Conservation (phyloP, 2,797 vertebrate genomes). For the Momotus momota region DNA sequence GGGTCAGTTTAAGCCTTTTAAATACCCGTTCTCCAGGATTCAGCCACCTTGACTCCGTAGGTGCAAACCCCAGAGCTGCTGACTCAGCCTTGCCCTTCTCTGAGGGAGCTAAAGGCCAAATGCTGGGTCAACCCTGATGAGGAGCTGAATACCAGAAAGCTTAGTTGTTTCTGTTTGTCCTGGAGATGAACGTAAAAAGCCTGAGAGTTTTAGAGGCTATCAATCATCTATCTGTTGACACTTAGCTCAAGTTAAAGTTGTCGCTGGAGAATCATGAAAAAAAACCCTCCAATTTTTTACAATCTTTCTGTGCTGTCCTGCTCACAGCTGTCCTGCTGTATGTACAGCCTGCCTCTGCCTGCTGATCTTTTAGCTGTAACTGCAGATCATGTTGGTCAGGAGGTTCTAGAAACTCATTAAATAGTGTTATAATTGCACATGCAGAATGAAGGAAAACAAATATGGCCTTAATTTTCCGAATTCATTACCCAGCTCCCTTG, state of each 20-base stretch:
- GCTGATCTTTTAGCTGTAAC: neutral
- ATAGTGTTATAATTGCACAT: constrained; percentile 9
- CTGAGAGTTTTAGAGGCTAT: neutral
- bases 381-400: neutral
- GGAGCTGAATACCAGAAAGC: neutral
- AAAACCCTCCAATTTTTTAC: fast-evolving
- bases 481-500: constrained; percentile 33
- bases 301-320: neutral
- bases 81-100: neutral
- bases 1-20: neutral
- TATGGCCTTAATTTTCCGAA: constrained; percentile 30
- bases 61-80: neutral
- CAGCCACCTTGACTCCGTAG: neutral
- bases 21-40: neutral
- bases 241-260: neutral
- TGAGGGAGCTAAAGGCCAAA: neutral
- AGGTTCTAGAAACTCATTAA: constrained; percentile 39
- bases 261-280: neutral
- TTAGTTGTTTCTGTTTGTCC: neutral
- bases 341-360: neutral
- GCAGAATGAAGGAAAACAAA: constrained; percentile 57
- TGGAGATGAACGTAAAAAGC: neutral
- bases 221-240: neutral
- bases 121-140: neutral
- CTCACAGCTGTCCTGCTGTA: neutral